phyloP scores from a whole-genome alignment of 2,113 vertebrate species.

The Sylvia atricapilla region DNA sequence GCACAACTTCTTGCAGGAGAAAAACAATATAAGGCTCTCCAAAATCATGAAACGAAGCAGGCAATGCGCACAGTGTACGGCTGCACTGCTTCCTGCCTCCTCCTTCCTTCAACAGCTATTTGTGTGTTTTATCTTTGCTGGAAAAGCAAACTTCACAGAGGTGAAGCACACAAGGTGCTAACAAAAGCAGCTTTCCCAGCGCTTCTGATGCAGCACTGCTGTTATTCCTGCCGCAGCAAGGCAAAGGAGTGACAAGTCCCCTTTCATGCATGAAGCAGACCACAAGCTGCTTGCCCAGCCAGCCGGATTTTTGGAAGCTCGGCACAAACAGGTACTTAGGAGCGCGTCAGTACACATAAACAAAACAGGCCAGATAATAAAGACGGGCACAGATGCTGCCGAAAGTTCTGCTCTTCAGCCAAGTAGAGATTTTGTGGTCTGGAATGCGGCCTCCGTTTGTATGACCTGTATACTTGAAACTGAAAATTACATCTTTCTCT shows the following conservation, averaged over 20 bases:
- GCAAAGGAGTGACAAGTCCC: background rate
- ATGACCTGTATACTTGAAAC: background rate
- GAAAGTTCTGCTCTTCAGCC: background rate
- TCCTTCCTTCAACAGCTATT: background rate
- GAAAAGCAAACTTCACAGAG: background rate
- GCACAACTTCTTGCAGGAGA: background rate
- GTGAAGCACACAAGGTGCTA: background rate
- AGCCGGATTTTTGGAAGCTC: background rate
- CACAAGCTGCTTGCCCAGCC: background rate
- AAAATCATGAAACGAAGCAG: background rate
- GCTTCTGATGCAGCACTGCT: background rate
- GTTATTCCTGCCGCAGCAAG: background rate
- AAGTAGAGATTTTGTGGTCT: background rate
- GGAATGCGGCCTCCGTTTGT: background rate
- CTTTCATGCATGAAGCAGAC: background rate
- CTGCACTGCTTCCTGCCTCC: background rate
- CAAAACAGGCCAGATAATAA: background rate
- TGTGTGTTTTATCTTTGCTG: background rate
- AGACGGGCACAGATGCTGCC: background rate
- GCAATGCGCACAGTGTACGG: rapidly evolving
- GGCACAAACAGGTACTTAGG: background rate
- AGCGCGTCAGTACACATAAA: background rate
- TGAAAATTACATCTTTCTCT: background rate
- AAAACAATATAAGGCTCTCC: background rate
- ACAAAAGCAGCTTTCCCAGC: background rate